These are phyloP conservation scores for Pseudomugil gertrudae DNA, from an alignment of 2,797 vertebrate species.

Conservation along the genomic window DNA sequence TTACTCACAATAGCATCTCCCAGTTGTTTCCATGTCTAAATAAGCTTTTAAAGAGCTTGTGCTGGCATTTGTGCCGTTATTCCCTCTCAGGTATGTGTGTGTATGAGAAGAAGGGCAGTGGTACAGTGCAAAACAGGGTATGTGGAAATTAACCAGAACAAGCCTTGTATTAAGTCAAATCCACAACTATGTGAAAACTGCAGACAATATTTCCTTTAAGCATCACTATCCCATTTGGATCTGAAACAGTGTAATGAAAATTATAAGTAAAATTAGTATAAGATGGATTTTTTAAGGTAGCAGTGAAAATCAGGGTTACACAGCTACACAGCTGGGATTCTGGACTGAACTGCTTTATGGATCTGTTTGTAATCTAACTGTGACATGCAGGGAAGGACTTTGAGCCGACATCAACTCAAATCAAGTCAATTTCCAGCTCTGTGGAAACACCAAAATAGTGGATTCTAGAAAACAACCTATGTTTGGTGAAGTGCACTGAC, in stretches of 20 bases:
- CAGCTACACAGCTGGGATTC: constrained; percentile 33
- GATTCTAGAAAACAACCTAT: constrained; percentile 59
- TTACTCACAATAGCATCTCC: constrained; percentile 68
- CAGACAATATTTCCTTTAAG: constrained; percentile 24
- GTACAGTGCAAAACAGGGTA: constrained; percentile 6
- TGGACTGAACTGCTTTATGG: constrained; percentile 46
- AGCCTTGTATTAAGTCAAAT: constrained; percentile 31
- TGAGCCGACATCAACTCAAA: constrained; percentile 46
- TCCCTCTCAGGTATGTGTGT: constrained; percentile 9
- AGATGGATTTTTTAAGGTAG: constrained; percentile 20
- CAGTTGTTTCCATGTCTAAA: constrained; percentile 66
- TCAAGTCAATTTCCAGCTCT: constrained; percentile 61
- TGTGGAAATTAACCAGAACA: constrained; percentile 29
- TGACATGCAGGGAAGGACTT: constrained; percentile 47
- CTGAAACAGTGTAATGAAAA: constrained; percentile 16
- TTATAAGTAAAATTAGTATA: constrained; percentile 7
- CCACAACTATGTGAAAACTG: constrained; percentile 34
- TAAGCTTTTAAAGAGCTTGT: constrained; percentile 40
- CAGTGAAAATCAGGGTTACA: constrained; percentile 18
- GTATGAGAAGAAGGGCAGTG: constrained; percentile 6
- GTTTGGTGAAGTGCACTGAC: constrained; percentile 40
- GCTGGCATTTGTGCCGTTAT: constrained; percentile 29
- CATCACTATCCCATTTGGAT: constrained; percentile 14
- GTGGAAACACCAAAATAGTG: constrained; percentile 60
- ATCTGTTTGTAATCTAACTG: constrained; percentile 58